Percentiles rank a stretch among this genome's conserved stretches.
Conservation (phyloP, 2,113 vertebrate genomes). For the Gorsachius goisagi region DNA sequence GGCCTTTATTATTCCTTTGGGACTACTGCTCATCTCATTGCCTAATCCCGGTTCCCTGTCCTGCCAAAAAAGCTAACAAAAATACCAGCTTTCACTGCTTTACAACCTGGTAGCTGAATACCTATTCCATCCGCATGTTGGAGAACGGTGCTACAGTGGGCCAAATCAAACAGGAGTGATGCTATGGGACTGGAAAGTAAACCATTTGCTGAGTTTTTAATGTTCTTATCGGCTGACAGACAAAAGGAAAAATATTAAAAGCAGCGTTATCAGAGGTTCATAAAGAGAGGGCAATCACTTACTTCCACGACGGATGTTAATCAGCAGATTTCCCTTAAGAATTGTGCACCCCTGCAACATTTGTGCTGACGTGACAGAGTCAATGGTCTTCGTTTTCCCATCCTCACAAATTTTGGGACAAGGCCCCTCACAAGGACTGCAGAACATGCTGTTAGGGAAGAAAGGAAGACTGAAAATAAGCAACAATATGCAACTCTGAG, state of each 20-base stretch:
- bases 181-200: background rate
- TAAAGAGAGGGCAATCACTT: conserved; percentile 70
- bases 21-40: background rate
- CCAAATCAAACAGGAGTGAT: conserved; percentile 13
- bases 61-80: conserved; percentile 2
- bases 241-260: background rate
- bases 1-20: background rate
- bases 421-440: conserved; percentile 90
- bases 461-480: background rate
- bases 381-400: conserved; percentile 82
- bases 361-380: conserved; percentile 93
- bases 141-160: background rate
- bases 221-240: background rate
- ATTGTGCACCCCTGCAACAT: conserved; percentile 92
- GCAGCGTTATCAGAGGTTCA: background rate
- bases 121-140: background rate
- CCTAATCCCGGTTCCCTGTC: background rate
- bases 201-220: background rate
- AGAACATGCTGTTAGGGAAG: conserved; percentile 85
- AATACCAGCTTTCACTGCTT: background rate
- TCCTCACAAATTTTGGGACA: conserved; percentile 90
- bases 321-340: conserved; percentile 91
- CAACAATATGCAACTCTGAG: background rate
- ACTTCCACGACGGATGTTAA: conserved; percentile 97
- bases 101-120: background rate